Evolutionary conservation across 2,113 vertebrate species (phyloP).

Genomic region (Myotis yumanensis): DNA sequence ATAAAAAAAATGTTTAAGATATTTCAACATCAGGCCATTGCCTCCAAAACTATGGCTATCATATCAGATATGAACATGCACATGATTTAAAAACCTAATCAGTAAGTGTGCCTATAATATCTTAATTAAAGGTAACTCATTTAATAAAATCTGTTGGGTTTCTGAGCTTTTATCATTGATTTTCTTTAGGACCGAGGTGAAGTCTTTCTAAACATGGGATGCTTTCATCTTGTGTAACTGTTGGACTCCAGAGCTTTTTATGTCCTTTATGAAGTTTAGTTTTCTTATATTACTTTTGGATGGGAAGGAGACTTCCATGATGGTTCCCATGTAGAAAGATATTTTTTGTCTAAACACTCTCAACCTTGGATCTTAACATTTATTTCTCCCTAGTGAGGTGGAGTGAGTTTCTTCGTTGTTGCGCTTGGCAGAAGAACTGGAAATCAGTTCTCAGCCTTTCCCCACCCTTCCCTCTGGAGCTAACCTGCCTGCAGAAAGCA

Average conservation of each 20-base stretch:
- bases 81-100: not conserved
- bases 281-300: not conserved
- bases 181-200: not conserved
- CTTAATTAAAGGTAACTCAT: constrained; percentile 17
- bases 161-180: not conserved
- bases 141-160: not conserved
- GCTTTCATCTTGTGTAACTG: not conserved
- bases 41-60: not conserved
- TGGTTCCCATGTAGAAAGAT: not conserved
- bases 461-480: not conserved
- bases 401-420: not conserved
- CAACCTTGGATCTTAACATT: not conserved
- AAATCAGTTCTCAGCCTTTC: not conserved
- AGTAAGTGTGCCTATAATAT: not conserved
- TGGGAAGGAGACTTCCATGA: not conserved
- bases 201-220: not conserved
- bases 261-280: not conserved
- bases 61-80: not conserved
- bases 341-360: not conserved
- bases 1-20: not conserved
- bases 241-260: not conserved
- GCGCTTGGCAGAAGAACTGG: not conserved
- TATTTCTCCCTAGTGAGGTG: not conserved
- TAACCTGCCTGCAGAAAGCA: not conserved
- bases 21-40: not conserved